Evolutionary conservation across 2,797 vertebrate genomes (phyloP), one percentile per base, ranked within the genome.

Genomic region (Leuciscus waleckii): DNA sequence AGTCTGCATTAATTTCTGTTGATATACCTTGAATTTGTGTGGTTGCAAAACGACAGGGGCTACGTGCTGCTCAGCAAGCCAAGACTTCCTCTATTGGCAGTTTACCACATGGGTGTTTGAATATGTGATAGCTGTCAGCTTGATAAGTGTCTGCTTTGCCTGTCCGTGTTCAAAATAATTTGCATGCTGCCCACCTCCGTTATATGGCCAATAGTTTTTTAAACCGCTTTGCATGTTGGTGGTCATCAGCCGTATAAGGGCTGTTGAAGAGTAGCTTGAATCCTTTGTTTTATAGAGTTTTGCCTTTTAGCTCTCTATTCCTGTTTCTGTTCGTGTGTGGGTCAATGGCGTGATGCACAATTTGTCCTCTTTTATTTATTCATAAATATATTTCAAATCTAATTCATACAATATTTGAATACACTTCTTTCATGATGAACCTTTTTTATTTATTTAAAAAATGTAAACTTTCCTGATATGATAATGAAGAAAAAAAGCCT

Each of bases 51-150:
- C 1, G 14, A 26, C 49, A 3, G 29, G 71, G 43, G 14, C 43
- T 67, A 68, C 63, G 17, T 84, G 74, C 35, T 56, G 17, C 63
- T 77, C 63, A 78, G 74, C 32, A 63, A 32, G 65, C 61, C 26
- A 43, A 78, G 67, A 78, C 65, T 43, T 84, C 63, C 75, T 84
- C 83, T 78, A 1, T 61, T 56, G 65, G 37, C 65, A 43, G 11
- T 69, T 70, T 61, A 78, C 65, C 75, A 61, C 51, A 41, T 56
- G 73, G 17, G 32, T 84, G 76, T 85, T 81, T 85, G 65, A 82
- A 82, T 85, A 54, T 74, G 49, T 67, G 83, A 85, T 85, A 65
- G 56, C 86, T 78, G 73, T 77, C 56, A 70, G 10, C 73, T 63
- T 83, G 46, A 70, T 67, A 49, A 82, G 43, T 56, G 65, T 73